Percentiles rank a stretch among this genome's conserved stretches.
phyloP scores from a whole-genome alignment of 2,888 invertebrate species.

The Ornithoptera priamus region DNA sequence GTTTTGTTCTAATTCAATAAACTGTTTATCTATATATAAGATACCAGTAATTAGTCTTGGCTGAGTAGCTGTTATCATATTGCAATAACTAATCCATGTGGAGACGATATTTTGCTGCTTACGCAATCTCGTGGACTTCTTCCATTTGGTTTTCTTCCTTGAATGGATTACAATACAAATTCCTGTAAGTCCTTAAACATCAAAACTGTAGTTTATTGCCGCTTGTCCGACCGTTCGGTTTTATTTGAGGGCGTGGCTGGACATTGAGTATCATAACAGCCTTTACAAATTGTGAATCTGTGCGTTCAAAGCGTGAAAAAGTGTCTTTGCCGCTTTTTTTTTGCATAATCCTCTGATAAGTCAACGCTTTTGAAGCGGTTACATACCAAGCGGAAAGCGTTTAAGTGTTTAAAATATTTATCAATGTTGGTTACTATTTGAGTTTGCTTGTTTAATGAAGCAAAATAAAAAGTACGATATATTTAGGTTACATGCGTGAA shows the following conservation, averaged over 20 bases:
- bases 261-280: constrained; percentile 35
- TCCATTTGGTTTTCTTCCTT: neutral
- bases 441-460: too few species aligned
- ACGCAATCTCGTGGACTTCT: neutral
- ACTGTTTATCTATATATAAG: too few species aligned
- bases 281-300: constrained; percentile 42
- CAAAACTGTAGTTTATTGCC: constrained; percentile 26
- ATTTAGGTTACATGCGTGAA: too few species aligned
- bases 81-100: too few species aligned
- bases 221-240: constrained; percentile 27
- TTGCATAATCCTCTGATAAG: constrained; percentile 24
- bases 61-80: too few species aligned
- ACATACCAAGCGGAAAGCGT: constrained; percentile 1
- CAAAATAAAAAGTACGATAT: too few species aligned
- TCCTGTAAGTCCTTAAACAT: constrained; percentile 28
- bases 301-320: constrained; percentile 41
- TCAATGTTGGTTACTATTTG: too few species aligned
- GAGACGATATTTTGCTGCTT: too few species aligned
- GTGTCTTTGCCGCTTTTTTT: constrained; percentile 30
- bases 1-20: too few species aligned
- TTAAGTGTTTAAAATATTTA: too few species aligned
- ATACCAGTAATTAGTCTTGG: too few species aligned
- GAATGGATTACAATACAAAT: constrained; percentile 18
- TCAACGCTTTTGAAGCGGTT: constrained; percentile 18
- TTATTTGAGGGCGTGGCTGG: constrained; percentile 36